Evolutionary conservation across 64 coral and sea anemone species (phyloP).

Genomic region (Stichodactyla mertensii): DNA sequence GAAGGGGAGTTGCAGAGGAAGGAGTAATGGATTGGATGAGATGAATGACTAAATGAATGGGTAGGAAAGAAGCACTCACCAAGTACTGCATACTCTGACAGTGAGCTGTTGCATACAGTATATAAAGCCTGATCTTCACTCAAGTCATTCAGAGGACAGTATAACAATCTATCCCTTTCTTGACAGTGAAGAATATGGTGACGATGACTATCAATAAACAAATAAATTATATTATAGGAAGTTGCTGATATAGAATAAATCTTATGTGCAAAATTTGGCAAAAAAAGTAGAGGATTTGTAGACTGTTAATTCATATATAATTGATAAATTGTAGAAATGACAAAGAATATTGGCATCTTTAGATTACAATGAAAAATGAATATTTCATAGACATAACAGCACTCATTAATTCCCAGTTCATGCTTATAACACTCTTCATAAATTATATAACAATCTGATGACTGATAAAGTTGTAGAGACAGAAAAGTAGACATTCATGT

Average conservation of each 20-base stretch:
- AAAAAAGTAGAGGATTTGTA: not conserved
- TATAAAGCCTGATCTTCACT: slow-evolving; percentile 74
- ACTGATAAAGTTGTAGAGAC: not conserved
- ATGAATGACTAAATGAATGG: too few relatives aligned
- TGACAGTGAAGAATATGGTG: slow-evolving; percentile 91
- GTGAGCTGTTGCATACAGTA: slow-evolving; percentile 92
- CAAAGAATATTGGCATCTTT: too few relatives aligned
- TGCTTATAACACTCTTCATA: slow-evolving; percentile 61
- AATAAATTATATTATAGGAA: not conserved
- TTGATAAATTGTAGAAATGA: too few relatives aligned
- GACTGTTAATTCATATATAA: too few relatives aligned
- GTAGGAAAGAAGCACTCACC: slow-evolving; percentile 30
- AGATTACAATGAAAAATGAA: too few relatives aligned
- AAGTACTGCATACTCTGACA: slow-evolving; percentile 97
- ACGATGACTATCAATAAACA: slow-evolving; percentile 68
- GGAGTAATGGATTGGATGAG: too few relatives aligned
- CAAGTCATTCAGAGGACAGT: slow-evolving; percentile 84
- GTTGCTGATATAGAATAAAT: too few relatives aligned
- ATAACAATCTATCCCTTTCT: slow-evolving; percentile 78
- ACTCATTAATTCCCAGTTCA: slow-evolving; percentile 6
- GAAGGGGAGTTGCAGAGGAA: too few relatives aligned
- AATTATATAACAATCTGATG: too few relatives aligned
- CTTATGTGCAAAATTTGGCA: too few relatives aligned
- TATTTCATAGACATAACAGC: slow-evolving; percentile 42
- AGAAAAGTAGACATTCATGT: too few relatives aligned